These are phyloP conservation scores for Epirrhoe alternata DNA, from an alignment of 2,888 invertebrate species.

Conservation along the genomic window DNA sequence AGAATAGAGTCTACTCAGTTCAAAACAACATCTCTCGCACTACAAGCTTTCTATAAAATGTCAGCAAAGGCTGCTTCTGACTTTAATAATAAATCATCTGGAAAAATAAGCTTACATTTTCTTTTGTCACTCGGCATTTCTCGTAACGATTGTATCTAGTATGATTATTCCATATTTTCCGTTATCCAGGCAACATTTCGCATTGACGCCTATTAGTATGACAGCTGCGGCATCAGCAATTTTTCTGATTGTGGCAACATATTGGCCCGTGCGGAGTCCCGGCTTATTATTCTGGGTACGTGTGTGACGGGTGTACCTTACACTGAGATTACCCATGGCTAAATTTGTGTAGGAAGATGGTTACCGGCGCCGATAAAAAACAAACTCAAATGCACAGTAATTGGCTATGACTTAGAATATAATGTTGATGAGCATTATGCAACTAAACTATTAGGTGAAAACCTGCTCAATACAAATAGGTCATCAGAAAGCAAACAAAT, in stretches of 20 bases:
- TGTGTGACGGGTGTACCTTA: constrained; percentile 35
- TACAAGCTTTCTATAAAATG: too few species aligned
- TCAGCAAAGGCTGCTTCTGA: too few species aligned
- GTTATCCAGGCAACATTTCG: constrained; percentile 12
- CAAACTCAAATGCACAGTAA: not conserved
- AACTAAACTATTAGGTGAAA: too few species aligned
- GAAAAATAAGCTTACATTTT: not conserved
- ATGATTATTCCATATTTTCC: constrained; percentile 5
- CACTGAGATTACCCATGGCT: constrained; percentile 16
- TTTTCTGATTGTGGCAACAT: constrained; percentile 39
- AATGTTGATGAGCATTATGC: too few species aligned
- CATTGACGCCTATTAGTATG: constrained; percentile 33
- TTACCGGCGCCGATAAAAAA: not conserved
- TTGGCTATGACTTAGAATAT: too few species aligned
- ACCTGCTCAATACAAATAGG: too few species aligned
- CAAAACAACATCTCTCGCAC: too few species aligned
- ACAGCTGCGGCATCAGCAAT: constrained; percentile 36
- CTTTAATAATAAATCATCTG: not conserved
- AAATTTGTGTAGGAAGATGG: constrained; percentile 7
- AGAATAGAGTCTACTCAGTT: too few species aligned
- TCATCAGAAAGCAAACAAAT: too few species aligned
- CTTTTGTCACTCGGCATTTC: not conserved
- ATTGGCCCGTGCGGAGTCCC: constrained; percentile 22
- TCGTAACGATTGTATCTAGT: not conserved
- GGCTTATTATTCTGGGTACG: constrained; percentile 40